Evolutionary conservation across 2,113 vertebrate species (phyloP), one percentile per base, ranked within the genome.

Genomic region (Amazona guildingii): DNA sequence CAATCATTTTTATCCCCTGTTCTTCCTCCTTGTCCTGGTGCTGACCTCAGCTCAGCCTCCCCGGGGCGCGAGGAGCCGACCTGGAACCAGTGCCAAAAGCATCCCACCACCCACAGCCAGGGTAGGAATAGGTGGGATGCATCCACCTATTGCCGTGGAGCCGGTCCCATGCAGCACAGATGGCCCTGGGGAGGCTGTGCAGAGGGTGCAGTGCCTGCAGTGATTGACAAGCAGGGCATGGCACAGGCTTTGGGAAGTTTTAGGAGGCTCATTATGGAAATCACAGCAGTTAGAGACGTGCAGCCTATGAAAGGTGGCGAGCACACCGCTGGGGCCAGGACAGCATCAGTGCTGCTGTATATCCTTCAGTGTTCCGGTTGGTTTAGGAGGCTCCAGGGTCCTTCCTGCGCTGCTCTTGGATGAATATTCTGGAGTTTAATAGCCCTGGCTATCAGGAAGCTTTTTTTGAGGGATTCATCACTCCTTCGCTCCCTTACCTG

Each of bases 101-200:
- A 19, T n/a, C 25, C 67, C 18, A 15, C 4, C 13, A 4, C 9
- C 46, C 29, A 9, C 33, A 41, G 13, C 27, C 37, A 6, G 31
- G 0, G 3, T 20, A 39, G 69, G 41, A 49, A 33, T 1, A 16
- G 54, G 28, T 29, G 75, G 61, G 84, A 88, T 11, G 23, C n/a
- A 29, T 1, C 63, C 89, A 49, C 20, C 33, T 23, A 9, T n/a
- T 14, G 33, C 33, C 6, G 51, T 2, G 41, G 75, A 63, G 35
- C 61, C 1, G 1, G 63, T 20, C 62, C 43, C 80, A 6, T 1
- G 0, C 1, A 0, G 48, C 70, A 46, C 44, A 29, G 55, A 5
- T 2, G 1, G 23, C 62, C 44, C 57, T 1, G 2, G 57, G 20
- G 25, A 66, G 37, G 69, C 59, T 48, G 48, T 8, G 13, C 59